These are phyloP conservation scores for Meiosimyza platycephala DNA, from an alignment of 2,888 invertebrate genomes.

Conservation along the genomic window DNA sequence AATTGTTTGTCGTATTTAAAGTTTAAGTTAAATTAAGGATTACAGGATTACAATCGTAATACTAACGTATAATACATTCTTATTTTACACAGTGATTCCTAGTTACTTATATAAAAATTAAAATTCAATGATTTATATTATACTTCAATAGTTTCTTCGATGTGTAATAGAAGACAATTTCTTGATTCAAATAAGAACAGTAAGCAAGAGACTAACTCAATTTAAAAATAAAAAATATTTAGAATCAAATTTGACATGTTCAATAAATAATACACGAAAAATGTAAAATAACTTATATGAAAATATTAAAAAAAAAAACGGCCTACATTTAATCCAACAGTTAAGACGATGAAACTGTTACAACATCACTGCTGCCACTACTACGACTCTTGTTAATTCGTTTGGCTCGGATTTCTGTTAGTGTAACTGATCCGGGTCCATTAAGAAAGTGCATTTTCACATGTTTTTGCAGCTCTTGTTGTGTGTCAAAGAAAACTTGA, in stretches of 20 bases:
- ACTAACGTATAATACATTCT: constrained; percentile 24
- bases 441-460: constrained; percentile 67
- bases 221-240: neutral
- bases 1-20: constrained; percentile 3
- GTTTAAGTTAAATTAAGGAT: constrained; percentile 2
- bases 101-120: constrained; percentile 2
- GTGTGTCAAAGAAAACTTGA: constrained; percentile 64
- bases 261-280: constrained; percentile 11
- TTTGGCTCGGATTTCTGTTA: constrained; percentile 54
- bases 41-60: constrained; percentile 24
- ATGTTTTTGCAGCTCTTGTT: constrained; percentile 64
- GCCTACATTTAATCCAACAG: neutral
- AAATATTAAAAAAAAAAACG: neutral
- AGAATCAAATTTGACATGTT: neutral
- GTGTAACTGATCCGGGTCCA: constrained; percentile 60
- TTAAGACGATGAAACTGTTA: constrained; percentile 46
- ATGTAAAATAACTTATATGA: neutral
- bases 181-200: too few species aligned
- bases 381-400: constrained; percentile 46
- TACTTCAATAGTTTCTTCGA: too few species aligned
- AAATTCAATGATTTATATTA: too few species aligned
- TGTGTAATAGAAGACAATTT: too few species aligned
- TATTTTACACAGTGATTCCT: constrained; percentile 23
- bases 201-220: too few species aligned
- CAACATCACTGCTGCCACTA: constrained; percentile 47